These are phyloP conservation scores for Ataeniobius toweri DNA, from an alignment of 2,797 vertebrate genomes.

Conservation along the genomic window DNA sequence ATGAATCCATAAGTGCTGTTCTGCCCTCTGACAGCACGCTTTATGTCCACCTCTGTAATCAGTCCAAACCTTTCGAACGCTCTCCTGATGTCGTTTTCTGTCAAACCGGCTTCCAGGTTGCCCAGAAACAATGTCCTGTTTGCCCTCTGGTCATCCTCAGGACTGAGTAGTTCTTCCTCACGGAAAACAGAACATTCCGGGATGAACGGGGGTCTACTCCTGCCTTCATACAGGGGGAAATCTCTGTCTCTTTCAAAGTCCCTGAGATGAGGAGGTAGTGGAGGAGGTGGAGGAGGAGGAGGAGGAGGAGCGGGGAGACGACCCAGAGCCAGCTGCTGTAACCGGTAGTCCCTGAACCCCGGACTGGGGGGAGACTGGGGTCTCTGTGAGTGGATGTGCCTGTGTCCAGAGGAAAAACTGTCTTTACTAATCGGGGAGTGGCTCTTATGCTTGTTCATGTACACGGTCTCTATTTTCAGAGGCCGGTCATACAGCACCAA, in stretches of 20 bases:
- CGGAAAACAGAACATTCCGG: constrained; percentile 87
- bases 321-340: constrained; percentile 93
- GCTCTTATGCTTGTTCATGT: constrained; percentile 82
- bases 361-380: constrained; percentile 85
- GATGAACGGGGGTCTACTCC: constrained; percentile 84
- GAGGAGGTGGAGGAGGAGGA: constrained; percentile 84
- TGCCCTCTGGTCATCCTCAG: constrained; percentile 92
- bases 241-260: constrained; percentile 93
- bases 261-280: constrained; percentile 85
- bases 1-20: constrained; percentile 95
- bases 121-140: constrained; percentile 97
- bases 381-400: constrained; percentile 83
- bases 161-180: constrained; percentile 90
- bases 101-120: constrained; percentile 91
- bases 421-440: constrained; percentile 91
- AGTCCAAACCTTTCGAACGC: constrained; percentile 94
- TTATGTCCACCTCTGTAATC: constrained; percentile 97
- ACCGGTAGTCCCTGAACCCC: constrained; percentile 90
- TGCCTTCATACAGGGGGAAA: constrained; percentile 85
- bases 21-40: constrained; percentile 88
- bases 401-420: constrained; percentile 76
- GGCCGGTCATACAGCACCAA: constrained; percentile 94
- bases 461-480: constrained; percentile 93
- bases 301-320: constrained; percentile 88
- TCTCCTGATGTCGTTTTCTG: constrained; percentile 89